Percentiles rank a stretch among this genome's conserved stretches.
phyloP scores from a whole-genome alignment of 1,140 invertebrate genomes.

The Papilio polyxenes region DNA sequence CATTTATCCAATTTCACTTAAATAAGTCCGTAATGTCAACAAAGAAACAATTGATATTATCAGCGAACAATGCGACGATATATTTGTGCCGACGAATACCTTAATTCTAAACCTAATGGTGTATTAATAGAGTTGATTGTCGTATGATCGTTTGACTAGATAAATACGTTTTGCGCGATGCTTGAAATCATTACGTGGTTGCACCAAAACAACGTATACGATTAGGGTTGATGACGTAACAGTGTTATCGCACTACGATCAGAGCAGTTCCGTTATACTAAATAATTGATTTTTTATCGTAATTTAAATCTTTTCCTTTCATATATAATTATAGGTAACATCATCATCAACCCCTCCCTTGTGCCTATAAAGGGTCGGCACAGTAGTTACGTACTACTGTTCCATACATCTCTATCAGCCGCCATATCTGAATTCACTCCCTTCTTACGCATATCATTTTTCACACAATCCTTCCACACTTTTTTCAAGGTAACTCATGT shows the following conservation, averaged over 20 bases:
- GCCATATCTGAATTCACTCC: no score
- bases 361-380: no score
- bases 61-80: slow-evolving; percentile 54
- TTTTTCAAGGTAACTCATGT: no score
- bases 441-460: no score
- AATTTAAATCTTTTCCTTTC: neutral
- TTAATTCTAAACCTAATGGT: neutral
- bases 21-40: slow-evolving; percentile 78
- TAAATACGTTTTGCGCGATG: slow-evolving; percentile 51
- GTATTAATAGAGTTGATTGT: slow-evolving; percentile 47
- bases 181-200: slow-evolving; percentile 64
- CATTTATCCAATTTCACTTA: slow-evolving; percentile 80
- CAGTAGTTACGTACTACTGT: no score
- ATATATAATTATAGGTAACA: neutral
- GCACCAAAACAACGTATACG: slow-evolving; percentile 69
- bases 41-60: slow-evolving; percentile 68
- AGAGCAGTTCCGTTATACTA: slow-evolving; percentile 44
- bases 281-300: neutral
- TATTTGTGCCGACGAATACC: neutral
- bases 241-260: slow-evolving; percentile 48
- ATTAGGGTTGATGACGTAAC: slow-evolving; percentile 66
- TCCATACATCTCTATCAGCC: no score
- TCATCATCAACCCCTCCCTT: neutral
- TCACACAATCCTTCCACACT: no score
- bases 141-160: neutral